phyloP scores from a whole-genome alignment of 2,888 invertebrate species.

The Apeira syringaria region DNA sequence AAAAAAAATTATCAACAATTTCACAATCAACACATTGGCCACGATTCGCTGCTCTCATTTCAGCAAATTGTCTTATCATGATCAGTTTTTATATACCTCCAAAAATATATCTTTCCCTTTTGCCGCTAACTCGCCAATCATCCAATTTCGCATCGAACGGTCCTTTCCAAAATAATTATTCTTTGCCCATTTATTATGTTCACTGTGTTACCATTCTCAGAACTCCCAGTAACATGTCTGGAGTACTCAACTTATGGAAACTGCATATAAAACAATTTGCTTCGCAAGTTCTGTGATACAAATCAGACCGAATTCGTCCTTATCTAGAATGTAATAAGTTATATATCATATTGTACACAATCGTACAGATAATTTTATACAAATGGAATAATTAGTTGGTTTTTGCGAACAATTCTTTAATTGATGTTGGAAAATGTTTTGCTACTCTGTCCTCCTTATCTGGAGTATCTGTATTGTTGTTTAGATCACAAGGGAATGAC shows the following conservation, averaged over 20 bases:
- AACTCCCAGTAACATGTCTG: slow-evolving; percentile 42
- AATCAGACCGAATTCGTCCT: slow-evolving; percentile 18
- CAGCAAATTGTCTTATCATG: slow-evolving; percentile 1
- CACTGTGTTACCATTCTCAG: slow-evolving; percentile 51
- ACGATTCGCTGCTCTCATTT: background rate
- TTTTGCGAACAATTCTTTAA: slow-evolving; percentile 35
- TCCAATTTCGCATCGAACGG: slow-evolving; percentile 61
- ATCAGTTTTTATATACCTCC: slow-evolving; percentile 34
- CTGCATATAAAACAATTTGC: slow-evolving; percentile 27
- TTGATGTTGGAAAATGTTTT: slow-evolving; percentile 39
- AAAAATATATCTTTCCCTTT: slow-evolving; percentile 31
- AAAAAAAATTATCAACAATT: too few species aligned
- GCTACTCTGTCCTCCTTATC: slow-evolving; percentile 29
- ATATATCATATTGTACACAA: background rate
- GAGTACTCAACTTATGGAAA: slow-evolving; percentile 32
- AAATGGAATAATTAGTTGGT: slow-evolving; percentile 35
- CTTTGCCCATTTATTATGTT: slow-evolving; percentile 59
- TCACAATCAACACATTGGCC: background rate
- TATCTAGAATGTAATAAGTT: slow-evolving; percentile 11
- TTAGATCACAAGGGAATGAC: slow-evolving; percentile 24
- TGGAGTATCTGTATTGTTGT: slow-evolving; percentile 30
- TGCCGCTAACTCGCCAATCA: slow-evolving; percentile 50
- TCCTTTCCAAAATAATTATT: slow-evolving; percentile 48
- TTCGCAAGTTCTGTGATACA: background rate
- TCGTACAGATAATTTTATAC: slow-evolving; percentile 13